Percentiles rank a stretch among this genome's conserved stretches.
These are phyloP conservation scores for Aythya baeri DNA, from an alignment of 2,113 vertebrate species.

Conservation along the genomic window DNA sequence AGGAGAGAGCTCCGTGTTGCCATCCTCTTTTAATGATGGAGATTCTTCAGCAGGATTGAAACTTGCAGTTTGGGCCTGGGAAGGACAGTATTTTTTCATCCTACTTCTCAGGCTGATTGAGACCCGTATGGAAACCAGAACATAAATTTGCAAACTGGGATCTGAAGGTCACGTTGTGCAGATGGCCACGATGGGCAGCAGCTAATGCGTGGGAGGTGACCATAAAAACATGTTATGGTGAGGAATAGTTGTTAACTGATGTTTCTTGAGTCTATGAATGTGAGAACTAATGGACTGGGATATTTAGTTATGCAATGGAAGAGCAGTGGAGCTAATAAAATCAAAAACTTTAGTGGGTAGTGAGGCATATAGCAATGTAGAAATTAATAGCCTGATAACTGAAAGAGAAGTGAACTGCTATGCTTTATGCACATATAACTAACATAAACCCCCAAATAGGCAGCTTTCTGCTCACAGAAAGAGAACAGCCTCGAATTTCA, in stretches of 20 bases:
- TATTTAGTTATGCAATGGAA: background rate
- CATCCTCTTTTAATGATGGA: background rate
- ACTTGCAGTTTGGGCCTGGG: background rate
- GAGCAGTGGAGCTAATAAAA: background rate
- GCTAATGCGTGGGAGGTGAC: background rate
- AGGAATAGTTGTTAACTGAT: background rate
- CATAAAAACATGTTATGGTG: background rate
- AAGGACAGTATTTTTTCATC: background rate
- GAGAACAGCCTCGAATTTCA: background rate
- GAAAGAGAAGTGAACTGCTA: background rate
- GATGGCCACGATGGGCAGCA: background rate
- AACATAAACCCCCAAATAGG: background rate
- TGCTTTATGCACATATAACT: rapidly evolving
- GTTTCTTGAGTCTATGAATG: background rate
- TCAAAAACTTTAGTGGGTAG: background rate
- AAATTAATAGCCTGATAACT: background rate
- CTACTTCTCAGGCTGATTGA: background rate
- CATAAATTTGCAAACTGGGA: rapidly evolving
- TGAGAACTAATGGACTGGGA: background rate
- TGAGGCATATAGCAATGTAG: rapidly evolving
- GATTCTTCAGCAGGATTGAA: background rate
- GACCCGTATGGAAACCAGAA: background rate
- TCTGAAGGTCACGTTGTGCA: background rate
- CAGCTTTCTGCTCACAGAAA: background rate
- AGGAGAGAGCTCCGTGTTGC: rapidly evolving